Evolutionary conservation across 2,113 vertebrate species (phyloP), one percentile per base, ranked within the genome.

Genomic region (Piaya cayana): DNA sequence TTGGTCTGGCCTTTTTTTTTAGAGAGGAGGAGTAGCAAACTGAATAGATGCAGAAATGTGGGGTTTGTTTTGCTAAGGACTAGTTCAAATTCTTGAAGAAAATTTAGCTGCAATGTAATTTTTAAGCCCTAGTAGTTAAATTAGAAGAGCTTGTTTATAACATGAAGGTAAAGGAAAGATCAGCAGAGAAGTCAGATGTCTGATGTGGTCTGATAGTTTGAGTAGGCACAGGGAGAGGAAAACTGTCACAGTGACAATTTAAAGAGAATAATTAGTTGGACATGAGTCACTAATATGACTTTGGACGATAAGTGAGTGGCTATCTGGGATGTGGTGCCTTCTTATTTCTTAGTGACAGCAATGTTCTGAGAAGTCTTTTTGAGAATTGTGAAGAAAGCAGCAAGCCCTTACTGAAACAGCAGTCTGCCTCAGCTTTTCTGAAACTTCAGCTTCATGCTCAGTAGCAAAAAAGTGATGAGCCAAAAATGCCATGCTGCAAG

Each of bases 11-110:
- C 32, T 56, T 11, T 63, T n/a, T n/a, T 39, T 43, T 29, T 32
- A 30, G 1, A 3, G 12, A 27, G 6, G 5, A 2, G 11, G 8
- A 3, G 9, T 68, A 82, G 37, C 5, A 62, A 86, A 50, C 19
- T 20, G 3, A 7, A 62, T 36, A 52, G 25, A 7, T 72, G 55
- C 18, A 45, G n/a, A 74, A 84, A 49, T 0, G 0, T 6, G 3
- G 3, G 17, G 17, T 62, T 1, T 60, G 69, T 87, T 72, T 71
- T 34, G 1, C n/a, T 36, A 77, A 64, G 22, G 7, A 36, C 11
- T 75, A 29, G 50, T 50, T 88, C 11, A 50, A 55, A 75, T 67
- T 67, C 45, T 37, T 74, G 42, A 72, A 72, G 34, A 78, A 64
- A 9, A 59, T 79, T 63, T 72, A 72, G 17, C 5, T 81, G 15